These are phyloP conservation scores for Lanius ludovicianus DNA, from an alignment of 2,113 vertebrate species.

Conservation along the genomic window DNA sequence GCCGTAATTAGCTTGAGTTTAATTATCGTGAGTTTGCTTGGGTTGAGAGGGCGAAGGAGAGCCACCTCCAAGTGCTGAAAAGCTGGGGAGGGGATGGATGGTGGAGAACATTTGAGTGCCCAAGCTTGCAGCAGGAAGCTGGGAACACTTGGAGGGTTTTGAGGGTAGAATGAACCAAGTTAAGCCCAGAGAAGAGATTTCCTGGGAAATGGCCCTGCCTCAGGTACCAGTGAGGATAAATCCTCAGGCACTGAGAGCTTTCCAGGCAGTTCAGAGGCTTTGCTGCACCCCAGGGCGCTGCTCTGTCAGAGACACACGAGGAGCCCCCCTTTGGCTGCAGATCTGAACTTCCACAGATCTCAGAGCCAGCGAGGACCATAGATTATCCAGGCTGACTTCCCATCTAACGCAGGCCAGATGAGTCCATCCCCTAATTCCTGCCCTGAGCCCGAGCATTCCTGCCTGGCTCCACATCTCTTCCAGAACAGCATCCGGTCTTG, in stretches of 20 bases:
- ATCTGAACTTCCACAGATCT: constrained; percentile 40
- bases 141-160: neutral
- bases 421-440: neutral
- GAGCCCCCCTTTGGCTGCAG: constrained; percentile 39
- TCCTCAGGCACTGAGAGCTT: neutral
- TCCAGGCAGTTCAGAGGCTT: neutral
- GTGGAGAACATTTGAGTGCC: neutral
- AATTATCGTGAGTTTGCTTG: neutral
- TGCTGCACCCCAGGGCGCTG: neutral
- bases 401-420: constrained; percentile 44
- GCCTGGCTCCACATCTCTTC: neutral
- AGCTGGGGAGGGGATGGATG: neutral
- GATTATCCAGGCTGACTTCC: constrained; percentile 59
- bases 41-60: neutral
- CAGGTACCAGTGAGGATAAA: neutral
- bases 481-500: constrained; percentile 38
- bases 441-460: neutral
- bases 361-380: constrained; percentile 13
- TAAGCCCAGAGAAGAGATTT: neutral
- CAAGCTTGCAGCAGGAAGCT: neutral
- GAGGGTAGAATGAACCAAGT: neutral
- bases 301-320: neutral
- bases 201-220: neutral
- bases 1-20: neutral
- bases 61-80: neutral